Base-by-base conservation (phyloP, 2,113 vertebrate species). In the Sorex fumeus region DNA sequence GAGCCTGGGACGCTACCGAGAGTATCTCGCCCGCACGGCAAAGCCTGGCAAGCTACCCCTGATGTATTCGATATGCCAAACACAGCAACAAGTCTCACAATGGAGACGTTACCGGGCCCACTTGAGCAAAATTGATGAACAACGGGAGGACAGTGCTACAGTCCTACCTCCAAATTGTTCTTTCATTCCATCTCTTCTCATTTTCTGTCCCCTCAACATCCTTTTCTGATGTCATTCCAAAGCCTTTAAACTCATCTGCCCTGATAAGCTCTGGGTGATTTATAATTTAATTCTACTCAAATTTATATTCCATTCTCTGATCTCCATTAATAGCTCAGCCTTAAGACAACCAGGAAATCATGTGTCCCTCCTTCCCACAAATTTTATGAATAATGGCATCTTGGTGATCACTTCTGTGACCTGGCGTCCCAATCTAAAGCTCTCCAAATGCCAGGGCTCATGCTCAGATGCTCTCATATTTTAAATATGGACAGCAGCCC, bases 391-490 rank as follows among this genome's bases (percentile, higher is more conserved):
- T 93, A 93, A 94, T 70, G 69, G 69, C 91, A 94, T 94, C 93
- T 87, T 84, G 78, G 82, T 95, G 90, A 95, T 97, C 69, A 89
- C 47, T 90, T 57, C 84, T 85, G 66, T 95, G 93, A 96, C 95
- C 93, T 93, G 75, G 74, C 79, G 93, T 84, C 71, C 57, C 71
- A 47, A 76, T 85, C 77, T 94, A 66, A 95, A 89, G 30, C 28
- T 95, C 83, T 94, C 64, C 74, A 96, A 96, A 94, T 96, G 91
- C 75, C 94, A 95, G 16, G 0, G 87, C 64, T 95, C 30, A 3
- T 82, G 53, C 77, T 87, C 82, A 91, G 71, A 90, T 9, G 10
- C 9, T 45, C 86, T 88, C 87, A 18, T 87, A 87, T 95, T 94
- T 93, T 67, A 93, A 87, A 87, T 66, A 36, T 89, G 82, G 70